Evolutionary conservation across 2,797 vertebrate genomes (phyloP).

Genomic region (Typhlichthys eigenmanni): DNA sequence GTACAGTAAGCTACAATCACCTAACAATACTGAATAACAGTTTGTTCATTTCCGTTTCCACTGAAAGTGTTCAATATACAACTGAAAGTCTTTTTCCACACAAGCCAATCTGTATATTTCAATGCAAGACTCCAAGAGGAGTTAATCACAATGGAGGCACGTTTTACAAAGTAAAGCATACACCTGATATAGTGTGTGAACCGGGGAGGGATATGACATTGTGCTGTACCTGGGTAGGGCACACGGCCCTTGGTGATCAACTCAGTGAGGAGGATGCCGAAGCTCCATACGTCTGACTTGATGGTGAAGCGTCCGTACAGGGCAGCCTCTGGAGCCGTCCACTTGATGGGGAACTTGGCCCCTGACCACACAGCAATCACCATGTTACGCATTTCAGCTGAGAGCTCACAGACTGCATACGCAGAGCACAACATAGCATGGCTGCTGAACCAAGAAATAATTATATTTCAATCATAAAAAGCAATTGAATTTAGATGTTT

Average conservation of each 20-base stretch:
- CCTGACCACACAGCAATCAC: conserved; percentile 79
- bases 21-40: no score
- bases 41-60: no score
- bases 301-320: conserved; percentile 94
- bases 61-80: no score
- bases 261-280: conserved; percentile 93
- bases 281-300: conserved; percentile 98
- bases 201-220: background rate
- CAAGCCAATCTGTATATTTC: no score
- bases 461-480: no score
- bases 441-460: no score
- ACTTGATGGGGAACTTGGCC: conserved; percentile 97
- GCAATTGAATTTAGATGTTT: no score
- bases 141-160: no score
- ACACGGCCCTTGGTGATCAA: conserved; percentile 95
- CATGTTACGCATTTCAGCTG: conserved; percentile 3
- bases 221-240: conserved; percentile 88
- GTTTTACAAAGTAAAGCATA: background rate
- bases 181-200: background rate
- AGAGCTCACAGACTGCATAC: background rate
- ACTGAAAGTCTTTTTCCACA: no score
- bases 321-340: conserved; percentile 96
- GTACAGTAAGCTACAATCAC: no score
- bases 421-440: no score
- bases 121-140: no score